Evolutionary conservation across 2,797 vertebrate genomes (phyloP).

Genomic region (Poecilia gillii): DNA sequence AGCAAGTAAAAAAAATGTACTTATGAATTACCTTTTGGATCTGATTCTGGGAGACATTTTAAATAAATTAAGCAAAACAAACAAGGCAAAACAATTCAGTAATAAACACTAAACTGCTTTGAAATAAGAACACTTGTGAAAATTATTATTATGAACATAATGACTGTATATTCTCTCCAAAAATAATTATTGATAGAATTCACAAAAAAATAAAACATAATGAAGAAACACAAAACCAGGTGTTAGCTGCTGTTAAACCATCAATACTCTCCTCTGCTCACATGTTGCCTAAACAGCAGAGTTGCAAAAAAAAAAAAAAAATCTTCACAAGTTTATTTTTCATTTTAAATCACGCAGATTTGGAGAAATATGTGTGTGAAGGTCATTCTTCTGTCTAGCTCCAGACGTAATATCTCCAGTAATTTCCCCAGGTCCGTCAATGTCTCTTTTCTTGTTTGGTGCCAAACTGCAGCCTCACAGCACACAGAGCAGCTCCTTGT

Average conservation of each 20-base stretch:
- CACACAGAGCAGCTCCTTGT: neutral
- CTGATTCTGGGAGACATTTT: too few relatives aligned
- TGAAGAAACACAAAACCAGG: neutral
- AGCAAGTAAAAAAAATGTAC: too few relatives aligned
- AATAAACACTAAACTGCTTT: too few relatives aligned
- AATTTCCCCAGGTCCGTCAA: neutral
- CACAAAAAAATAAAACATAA: neutral
- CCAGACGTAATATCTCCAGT: neutral
- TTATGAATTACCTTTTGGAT: too few relatives aligned
- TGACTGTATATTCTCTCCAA: neutral
- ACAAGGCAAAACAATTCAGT: too few relatives aligned
- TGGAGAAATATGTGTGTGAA: neutral
- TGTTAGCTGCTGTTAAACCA: neutral
- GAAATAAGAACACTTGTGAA: too few relatives aligned
- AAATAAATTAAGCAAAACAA: too few relatives aligned
- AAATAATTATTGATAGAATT: neutral
- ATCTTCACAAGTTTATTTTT: neutral
- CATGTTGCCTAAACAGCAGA: neutral
- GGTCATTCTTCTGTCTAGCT: neutral
- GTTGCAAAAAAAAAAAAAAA: neutral
- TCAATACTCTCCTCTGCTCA: neutral
- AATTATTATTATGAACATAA: too few relatives aligned
- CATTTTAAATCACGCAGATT: neutral
- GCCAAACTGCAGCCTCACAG: neutral
- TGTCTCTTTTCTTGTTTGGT: neutral